These are phyloP conservation scores for Scalopus aquaticus DNA, from an alignment of 2,113 vertebrate species.

Conservation along the genomic window DNA sequence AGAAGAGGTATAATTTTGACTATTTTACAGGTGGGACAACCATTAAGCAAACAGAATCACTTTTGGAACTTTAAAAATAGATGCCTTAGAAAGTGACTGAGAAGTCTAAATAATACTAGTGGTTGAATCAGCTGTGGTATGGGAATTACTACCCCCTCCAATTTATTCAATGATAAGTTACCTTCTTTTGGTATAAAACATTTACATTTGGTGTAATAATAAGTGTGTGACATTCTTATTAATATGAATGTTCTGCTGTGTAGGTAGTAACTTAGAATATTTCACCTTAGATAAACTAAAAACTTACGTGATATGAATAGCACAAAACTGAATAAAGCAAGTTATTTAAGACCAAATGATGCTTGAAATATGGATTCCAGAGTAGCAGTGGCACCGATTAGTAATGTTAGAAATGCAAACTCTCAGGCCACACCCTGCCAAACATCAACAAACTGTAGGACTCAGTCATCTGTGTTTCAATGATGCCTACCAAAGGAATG, in stretches of 20 bases:
- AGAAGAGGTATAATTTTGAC: neutral
- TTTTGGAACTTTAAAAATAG: neutral
- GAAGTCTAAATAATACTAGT: too few species aligned
- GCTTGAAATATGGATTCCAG: neutral
- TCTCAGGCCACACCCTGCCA: neutral
- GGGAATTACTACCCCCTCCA: neutral
- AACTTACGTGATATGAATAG: neutral
- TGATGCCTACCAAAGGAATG: neutral
- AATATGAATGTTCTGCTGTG: neutral
- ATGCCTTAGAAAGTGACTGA: neutral
- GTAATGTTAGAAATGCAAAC: slow-evolving; percentile 19
- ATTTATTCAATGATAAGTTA: neutral
- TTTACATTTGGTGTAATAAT: neutral
- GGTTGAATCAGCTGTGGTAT: too few species aligned
- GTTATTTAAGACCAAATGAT: neutral
- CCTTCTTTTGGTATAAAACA: neutral
- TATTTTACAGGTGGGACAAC: neutral
- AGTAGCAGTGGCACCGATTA: neutral
- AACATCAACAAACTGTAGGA: neutral
- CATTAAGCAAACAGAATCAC: neutral
- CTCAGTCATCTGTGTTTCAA: neutral
- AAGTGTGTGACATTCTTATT: neutral
- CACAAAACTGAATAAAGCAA: neutral
- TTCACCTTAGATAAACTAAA: neutral
- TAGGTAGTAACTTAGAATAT: neutral